Evolutionary conservation across 37 sponge, comb jelly and placozoan species (phyloP).

Genomic region (Beroe ovata): DNA sequence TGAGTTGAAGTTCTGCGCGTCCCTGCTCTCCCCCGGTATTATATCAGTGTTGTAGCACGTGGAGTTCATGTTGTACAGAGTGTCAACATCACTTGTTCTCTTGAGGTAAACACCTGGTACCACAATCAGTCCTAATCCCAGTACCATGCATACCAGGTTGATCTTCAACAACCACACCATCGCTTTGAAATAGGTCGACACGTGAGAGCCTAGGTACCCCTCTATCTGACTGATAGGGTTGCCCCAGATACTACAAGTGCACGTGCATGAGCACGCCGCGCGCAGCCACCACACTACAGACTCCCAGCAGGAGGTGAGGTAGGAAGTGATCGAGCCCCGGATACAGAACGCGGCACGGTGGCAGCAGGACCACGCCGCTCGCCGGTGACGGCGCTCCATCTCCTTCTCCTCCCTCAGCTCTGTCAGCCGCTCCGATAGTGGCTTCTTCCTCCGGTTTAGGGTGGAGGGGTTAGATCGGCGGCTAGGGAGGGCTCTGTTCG

Average conservation of each 20-base stretch:
- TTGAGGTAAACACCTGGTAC: not conserved
- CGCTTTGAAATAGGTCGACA: constrained; percentile 47
- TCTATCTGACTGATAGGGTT: constrained; percentile 23
- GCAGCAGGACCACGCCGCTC: not conserved
- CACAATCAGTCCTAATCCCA: not conserved
- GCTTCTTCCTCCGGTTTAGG: not conserved
- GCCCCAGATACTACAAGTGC: constrained; percentile 27
- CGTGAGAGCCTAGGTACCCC: constrained; percentile 29
- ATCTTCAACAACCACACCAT: constrained; percentile 55
- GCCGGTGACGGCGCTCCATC: too few species aligned
- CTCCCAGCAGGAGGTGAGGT: not conserved
- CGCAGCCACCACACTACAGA: not conserved
- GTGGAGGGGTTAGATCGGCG: not conserved
- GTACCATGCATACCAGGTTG: constrained; percentile 48
- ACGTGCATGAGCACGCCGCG: not conserved
- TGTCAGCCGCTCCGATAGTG: not conserved
- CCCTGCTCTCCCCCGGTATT: not conserved
- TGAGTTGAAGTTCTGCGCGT: not conserved
- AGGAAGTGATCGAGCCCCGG: too few species aligned
- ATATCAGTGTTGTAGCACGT: constrained; percentile 3
- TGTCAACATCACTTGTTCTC: not conserved
- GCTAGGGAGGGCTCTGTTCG: not conserved
- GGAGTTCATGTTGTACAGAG: constrained; percentile 10
- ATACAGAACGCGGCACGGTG: not conserved
- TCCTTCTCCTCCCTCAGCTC: constrained; percentile 29